These are phyloP conservation scores for Drosophila greeni DNA, from an alignment of 2,888 invertebrate genomes.

Conservation along the genomic window DNA sequence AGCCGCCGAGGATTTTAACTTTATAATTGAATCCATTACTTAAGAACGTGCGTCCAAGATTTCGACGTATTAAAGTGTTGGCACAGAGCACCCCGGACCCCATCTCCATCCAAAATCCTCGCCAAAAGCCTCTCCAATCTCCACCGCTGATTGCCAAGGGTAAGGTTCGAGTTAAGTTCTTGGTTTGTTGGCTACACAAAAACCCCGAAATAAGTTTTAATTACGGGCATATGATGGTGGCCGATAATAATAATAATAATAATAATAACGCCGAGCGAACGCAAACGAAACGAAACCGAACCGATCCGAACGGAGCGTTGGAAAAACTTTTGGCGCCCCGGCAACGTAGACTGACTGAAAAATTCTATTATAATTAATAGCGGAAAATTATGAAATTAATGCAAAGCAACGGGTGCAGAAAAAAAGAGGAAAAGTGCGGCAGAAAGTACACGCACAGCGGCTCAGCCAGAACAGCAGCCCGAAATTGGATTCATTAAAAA, in stretches of 20 bases:
- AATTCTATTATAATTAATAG: slow-evolving; percentile 73
- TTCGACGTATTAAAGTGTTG: slow-evolving; percentile 72
- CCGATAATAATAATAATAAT: slow-evolving; percentile 59
- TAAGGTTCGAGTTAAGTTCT: slow-evolving; percentile 65
- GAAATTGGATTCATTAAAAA: slow-evolving; percentile 73
- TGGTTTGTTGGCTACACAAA: slow-evolving; percentile 66
- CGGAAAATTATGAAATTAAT: slow-evolving; percentile 73
- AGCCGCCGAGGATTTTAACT: slow-evolving; percentile 71
- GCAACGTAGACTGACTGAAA: slow-evolving; percentile 70
- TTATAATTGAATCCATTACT: slow-evolving; percentile 74
- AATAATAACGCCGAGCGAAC: slow-evolving; percentile 40
- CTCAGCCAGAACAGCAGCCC: slow-evolving; percentile 39
- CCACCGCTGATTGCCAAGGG: slow-evolving; percentile 45
- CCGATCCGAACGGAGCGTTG: slow-evolving; percentile 29
- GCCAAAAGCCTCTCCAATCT: slow-evolving; percentile 9
- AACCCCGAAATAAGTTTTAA: slow-evolving; percentile 73
- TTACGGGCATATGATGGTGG: slow-evolving; percentile 74
- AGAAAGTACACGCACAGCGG: slow-evolving; percentile 30
- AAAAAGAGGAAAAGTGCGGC: neutral
- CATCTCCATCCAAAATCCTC: neutral
- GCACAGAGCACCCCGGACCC: slow-evolving; percentile 11
- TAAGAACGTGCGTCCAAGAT: slow-evolving; percentile 71
- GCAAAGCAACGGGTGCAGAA: slow-evolving; percentile 54
- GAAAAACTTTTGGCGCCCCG: slow-evolving; percentile 59
- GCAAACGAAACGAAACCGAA: slow-evolving; percentile 29